A percentile compares a stretch with the other conserved stretches of the same genome.
Evolutionary conservation across 2,113 vertebrate genomes (phyloP).

Genomic region (Globicephala melas): DNA sequence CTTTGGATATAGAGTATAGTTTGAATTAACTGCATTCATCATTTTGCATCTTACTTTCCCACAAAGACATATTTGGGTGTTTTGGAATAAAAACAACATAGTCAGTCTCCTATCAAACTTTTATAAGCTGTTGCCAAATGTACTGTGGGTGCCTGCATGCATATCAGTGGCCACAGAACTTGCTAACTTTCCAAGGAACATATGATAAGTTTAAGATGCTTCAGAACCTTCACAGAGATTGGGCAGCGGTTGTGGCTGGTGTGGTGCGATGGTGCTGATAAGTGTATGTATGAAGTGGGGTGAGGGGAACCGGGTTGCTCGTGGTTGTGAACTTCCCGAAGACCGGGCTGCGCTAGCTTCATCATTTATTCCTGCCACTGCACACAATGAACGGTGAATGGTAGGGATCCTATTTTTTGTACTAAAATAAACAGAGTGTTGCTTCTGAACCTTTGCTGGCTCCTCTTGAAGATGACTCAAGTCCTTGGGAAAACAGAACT

Average conservation of each 20-base stretch:
- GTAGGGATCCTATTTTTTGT: not conserved
- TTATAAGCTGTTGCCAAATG: not conserved
- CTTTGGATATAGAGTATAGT: not conserved
- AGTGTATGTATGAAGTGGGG: accelerated
- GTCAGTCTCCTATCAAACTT: not conserved
- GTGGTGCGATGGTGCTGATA: not conserved
- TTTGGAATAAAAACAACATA: not conserved
- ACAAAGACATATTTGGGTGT: not conserved
- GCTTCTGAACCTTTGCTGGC: not conserved
- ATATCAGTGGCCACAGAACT: not conserved
- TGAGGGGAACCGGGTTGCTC: accelerated
- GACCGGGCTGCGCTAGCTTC: not conserved
- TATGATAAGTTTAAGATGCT: not conserved
- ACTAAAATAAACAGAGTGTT: not conserved
- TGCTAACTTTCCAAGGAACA: not conserved
- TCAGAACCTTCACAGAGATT: accelerated
- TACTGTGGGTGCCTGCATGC: not conserved
- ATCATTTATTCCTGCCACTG: not conserved
- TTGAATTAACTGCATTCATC: not conserved
- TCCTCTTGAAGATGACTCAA: not conserved
- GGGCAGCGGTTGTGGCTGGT: not conserved
- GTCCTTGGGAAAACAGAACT: not conserved
- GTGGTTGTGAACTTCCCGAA: not conserved
- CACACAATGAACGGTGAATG: not conserved
- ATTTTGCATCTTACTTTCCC: not conserved